These are phyloP conservation scores for Podargus strigoides DNA, from an alignment of 2,797 vertebrate species.

Conservation along the genomic window DNA sequence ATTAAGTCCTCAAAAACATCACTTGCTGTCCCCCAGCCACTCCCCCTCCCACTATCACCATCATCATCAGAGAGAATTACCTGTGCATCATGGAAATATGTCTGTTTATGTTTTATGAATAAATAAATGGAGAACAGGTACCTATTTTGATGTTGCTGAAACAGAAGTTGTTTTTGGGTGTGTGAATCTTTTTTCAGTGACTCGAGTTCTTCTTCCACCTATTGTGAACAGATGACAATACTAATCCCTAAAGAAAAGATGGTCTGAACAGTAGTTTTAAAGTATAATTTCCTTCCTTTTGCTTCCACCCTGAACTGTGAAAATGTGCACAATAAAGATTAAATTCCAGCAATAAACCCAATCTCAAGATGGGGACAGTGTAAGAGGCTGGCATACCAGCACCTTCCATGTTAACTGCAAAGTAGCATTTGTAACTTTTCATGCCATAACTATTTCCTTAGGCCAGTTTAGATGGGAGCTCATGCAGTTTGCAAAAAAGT, in stretches of 20 bases:
- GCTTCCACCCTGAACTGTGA: background rate
- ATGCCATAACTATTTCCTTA: background rate
- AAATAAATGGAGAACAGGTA: conserved; percentile 20
- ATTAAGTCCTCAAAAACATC: background rate
- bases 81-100: fast-evolving
- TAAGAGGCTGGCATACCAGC: background rate
- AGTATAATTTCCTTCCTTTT: background rate
- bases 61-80: background rate
- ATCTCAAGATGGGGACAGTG: background rate
- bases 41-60: background rate
- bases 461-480: background rate
- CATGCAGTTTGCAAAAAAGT: fast-evolving
- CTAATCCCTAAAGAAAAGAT: background rate
- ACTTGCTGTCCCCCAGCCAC: background rate
- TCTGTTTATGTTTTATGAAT: background rate
- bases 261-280: background rate
- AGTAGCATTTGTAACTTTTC: background rate
- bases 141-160: conserved; percentile 75
- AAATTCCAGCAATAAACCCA: background rate
- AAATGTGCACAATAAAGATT: background rate
- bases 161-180: conserved; percentile 52
- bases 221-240: background rate
- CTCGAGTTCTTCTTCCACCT: conserved; percentile 71
- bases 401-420: background rate
- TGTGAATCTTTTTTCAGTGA: conserved; percentile 61